Conservation (phyloP, 2,888 invertebrate genomes). For the Drosophila silvestris region DNA sequence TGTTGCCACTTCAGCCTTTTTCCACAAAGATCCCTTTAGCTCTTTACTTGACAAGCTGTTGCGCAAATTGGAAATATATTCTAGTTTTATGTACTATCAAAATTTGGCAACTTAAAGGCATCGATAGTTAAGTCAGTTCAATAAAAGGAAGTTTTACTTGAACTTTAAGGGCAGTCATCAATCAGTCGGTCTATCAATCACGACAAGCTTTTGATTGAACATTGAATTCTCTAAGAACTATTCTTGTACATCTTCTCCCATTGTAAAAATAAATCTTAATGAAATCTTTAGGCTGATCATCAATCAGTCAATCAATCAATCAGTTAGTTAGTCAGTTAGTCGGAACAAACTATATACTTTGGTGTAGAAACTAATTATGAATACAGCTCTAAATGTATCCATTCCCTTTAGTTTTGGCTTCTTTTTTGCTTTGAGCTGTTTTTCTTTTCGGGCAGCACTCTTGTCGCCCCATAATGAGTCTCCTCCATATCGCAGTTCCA, state of each 20-base stretch:
- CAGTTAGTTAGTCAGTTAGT: not conserved
- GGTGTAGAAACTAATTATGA: not conserved
- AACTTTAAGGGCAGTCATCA: not conserved
- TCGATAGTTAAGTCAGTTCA: not conserved
- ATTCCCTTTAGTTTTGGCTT: not conserved
- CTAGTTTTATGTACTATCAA: not conserved
- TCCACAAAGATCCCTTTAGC: not conserved
- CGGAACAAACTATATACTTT: not conserved
- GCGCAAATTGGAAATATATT: not conserved
- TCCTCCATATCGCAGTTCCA: conserved; percentile 4
- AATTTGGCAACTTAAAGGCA: not conserved
- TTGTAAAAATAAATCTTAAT: not conserved
- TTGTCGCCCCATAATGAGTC: conserved; percentile 21
- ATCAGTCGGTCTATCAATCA: not conserved
- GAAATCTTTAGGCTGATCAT: too few relatives aligned
- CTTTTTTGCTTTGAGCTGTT: not conserved
- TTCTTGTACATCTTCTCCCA: not conserved
- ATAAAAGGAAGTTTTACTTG: not conserved
- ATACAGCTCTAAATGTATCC: not conserved
- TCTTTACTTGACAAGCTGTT: not conserved
- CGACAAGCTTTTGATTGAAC: not conserved
- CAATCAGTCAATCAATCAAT: not conserved
- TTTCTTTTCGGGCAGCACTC: not conserved
- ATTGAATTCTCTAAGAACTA: not conserved
- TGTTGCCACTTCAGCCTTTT: conserved; percentile 1